Evolutionary conservation across 2,113 vertebrate genomes (phyloP), one percentile per base, ranked within the genome.

Genomic region (Thymallus thymallus): DNA sequence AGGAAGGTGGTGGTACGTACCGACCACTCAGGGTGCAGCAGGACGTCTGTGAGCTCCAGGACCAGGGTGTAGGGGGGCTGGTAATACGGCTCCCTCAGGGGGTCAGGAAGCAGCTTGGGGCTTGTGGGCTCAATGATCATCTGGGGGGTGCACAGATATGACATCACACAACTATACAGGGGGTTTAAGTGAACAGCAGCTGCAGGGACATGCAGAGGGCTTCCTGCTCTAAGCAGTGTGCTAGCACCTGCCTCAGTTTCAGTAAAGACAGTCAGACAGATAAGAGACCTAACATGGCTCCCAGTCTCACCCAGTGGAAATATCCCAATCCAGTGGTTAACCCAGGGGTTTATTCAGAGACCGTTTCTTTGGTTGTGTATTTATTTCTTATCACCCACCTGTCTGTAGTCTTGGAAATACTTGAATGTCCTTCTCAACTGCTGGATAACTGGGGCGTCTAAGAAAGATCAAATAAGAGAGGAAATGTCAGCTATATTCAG

Each of bases 91-190:
- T 98, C 96, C 68, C 93, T 94, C 80, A 97, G 86, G 0, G 96
- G 95, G 84, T 98, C 96, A 0, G 96, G 96, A 1, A 98, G 94
- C 76, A 98, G 93, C 80, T 95, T 96, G 0, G 94, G 94, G 76
- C 96, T 98, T 35, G 96, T 98, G 16, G 96, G 96, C 84, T 98
- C 96, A 5, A 98, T 98, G 88, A 98, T 97, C 96, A 98, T 98
- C 96, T 98, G 87, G 24, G 24, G 4, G 26, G 24, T 1, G 1
- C 3, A 20, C 10, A 14, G 51, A 20, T 12, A n/a, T 24, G 61
- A 24, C 9, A 3, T 6, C 13, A 23, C 23, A 4, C 51, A 51
- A 18, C 13, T 14, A 51, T 4, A 51, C 48, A 51, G 51, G 18
- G 51, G 35, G 9, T 41, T 2, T 41, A 41, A 41, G 7, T 41